Evolutionary conservation across 1,140 invertebrate species (phyloP).

Genomic region (Panagrolaimus sp.): DNA sequence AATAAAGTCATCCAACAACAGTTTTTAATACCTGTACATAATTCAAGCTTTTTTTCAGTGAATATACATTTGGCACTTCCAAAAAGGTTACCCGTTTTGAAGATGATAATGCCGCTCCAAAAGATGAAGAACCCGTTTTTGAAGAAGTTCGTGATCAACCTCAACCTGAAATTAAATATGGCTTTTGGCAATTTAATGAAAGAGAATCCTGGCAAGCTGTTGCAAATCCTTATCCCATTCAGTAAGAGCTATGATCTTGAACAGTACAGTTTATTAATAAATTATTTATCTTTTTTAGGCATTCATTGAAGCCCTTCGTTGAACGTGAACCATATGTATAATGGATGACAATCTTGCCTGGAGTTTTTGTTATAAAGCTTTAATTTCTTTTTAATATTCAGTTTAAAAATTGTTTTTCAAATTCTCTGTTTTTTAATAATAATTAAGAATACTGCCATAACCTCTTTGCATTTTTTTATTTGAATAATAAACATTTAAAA

Average conservation of each 20-base stretch:
- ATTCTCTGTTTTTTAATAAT: background rate
- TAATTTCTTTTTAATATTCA: background rate
- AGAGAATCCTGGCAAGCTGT: slow-evolving; percentile 50
- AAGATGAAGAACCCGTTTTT: slow-evolving; percentile 40
- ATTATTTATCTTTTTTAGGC: slow-evolving; percentile 27
- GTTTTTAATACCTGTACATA: background rate
- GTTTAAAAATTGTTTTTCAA: no score
- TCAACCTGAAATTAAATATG: slow-evolving; percentile 30
- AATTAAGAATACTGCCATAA: background rate
- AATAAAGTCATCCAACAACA: no score
- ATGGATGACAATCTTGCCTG: background rate
- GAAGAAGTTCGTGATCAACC: slow-evolving; percentile 31
- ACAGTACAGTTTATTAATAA: slow-evolving; percentile 4
- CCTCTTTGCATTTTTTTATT: no score
- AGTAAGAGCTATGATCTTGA: slow-evolving; percentile 34
- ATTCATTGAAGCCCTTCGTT: slow-evolving; percentile 53
- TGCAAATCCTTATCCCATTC: slow-evolving; percentile 56
- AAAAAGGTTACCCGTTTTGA: slow-evolving; percentile 7
- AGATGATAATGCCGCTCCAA: slow-evolving; percentile 1
- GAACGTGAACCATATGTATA: slow-evolving; percentile 59
- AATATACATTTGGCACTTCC: background rate
- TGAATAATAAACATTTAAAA: no score
- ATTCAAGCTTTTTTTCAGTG: background rate
- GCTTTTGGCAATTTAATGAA: slow-evolving; percentile 56
- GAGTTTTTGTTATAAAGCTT: background rate